Evolutionary conservation across 2,113 vertebrate genomes (phyloP).

Genomic region (Salvelinus sp.): DNA sequence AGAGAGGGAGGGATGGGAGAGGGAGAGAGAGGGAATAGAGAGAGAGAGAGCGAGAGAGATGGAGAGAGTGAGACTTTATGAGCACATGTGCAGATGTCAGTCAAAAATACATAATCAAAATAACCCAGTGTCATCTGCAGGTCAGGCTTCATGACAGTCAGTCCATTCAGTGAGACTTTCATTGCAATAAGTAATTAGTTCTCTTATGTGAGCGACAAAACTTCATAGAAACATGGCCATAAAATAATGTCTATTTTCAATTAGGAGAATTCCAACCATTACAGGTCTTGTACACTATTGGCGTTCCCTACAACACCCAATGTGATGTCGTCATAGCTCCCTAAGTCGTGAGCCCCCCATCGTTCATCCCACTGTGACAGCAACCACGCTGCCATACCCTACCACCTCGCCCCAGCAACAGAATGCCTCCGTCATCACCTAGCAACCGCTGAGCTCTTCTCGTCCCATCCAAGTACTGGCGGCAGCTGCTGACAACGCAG

Average conservation of each 20-base stretch:
- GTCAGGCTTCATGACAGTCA: neutral
- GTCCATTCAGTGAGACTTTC: neutral
- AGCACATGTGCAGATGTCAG: neutral
- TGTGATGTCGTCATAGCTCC: neutral
- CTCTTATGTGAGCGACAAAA: no score
- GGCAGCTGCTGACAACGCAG: conserved; percentile 30
- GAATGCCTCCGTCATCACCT: conserved; percentile 57
- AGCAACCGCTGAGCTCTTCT: conserved; percentile 61
- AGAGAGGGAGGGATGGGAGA: neutral
- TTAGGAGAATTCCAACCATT: no score
- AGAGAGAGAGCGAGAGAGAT: neutral
- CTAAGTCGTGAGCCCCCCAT: neutral
- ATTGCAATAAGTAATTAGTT: no score
- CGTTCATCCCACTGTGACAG: conserved; percentile 4
- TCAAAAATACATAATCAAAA: neutral
- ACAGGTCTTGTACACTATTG: no score
- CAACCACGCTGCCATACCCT: conserved; percentile 20
- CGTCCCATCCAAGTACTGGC: conserved; percentile 23
- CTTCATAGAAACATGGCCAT: no score
- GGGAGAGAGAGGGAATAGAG: neutral
- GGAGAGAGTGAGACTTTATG: neutral
- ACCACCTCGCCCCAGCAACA: conserved; percentile 29
- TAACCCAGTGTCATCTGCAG: neutral
- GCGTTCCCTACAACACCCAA: neutral
- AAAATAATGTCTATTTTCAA: no score